Conservation (phyloP, 2,888 invertebrate genomes). For the Itoplectis maculator region DNA sequence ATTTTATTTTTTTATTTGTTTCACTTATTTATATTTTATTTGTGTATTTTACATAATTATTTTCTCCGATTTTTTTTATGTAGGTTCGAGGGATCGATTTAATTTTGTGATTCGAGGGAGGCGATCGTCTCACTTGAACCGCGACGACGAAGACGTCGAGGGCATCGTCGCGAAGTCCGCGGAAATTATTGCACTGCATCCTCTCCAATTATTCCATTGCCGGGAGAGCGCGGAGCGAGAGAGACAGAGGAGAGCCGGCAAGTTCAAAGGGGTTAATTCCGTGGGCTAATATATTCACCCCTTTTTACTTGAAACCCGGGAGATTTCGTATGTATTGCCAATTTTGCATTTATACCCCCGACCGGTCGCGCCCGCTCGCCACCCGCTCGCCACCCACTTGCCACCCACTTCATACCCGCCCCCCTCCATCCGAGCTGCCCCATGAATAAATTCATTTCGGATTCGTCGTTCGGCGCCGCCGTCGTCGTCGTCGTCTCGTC, state of each 20-base stretch:
- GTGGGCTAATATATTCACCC: slow-evolving; percentile 84
- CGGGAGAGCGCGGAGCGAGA: slow-evolving; percentile 68
- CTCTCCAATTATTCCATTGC: slow-evolving; percentile 82
- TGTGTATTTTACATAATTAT: too few species aligned
- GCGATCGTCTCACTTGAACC: too few species aligned
- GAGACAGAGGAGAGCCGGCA: slow-evolving; percentile 75
- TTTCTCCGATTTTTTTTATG: too few species aligned
- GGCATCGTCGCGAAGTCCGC: slow-evolving; percentile 59
- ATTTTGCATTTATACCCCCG: slow-evolving; percentile 84
- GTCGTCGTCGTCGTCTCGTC: slow-evolving; percentile 65
- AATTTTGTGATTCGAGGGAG: too few species aligned
- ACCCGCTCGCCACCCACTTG: slow-evolving; percentile 68
- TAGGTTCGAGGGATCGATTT: too few species aligned
- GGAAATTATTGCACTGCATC: slow-evolving; percentile 80
- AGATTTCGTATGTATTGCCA: slow-evolving; percentile 85
- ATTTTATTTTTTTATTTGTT: too few species aligned
- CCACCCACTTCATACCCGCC: slow-evolving; percentile 60
- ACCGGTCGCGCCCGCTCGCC: slow-evolving; percentile 74
- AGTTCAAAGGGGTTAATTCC: slow-evolving; percentile 82
- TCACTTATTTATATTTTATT: too few species aligned
- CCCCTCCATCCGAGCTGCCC: slow-evolving; percentile 69
- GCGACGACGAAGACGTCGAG: too few species aligned
- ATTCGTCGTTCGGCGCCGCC: slow-evolving; percentile 73
- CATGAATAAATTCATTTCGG: slow-evolving; percentile 84
- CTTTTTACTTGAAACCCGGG: slow-evolving; percentile 84